A percentile compares a stretch with the other conserved stretches of the same genome.
phyloP scores from a whole-genome alignment of 2,797 vertebrate species.

The Urocyon cinereoargenteus region DNA sequence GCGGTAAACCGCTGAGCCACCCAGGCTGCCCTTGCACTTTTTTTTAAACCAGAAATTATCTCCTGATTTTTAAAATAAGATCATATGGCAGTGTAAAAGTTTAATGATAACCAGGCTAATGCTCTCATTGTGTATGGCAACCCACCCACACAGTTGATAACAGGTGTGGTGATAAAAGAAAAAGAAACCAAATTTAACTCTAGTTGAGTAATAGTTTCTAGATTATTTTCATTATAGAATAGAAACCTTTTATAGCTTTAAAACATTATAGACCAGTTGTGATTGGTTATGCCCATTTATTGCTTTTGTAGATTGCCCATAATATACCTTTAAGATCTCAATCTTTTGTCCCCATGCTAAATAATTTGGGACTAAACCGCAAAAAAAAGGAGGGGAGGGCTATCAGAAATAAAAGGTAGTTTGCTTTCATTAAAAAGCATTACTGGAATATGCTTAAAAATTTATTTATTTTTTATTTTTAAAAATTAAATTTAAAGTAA shows the following conservation, averaged over 20 bases:
- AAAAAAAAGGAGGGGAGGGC: too few species aligned
- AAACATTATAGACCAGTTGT: background rate
- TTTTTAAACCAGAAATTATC: background rate
- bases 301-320: background rate
- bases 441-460: background rate
- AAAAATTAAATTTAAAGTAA: background rate
- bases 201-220: slow-evolving; percentile 18
- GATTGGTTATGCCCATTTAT: background rate
- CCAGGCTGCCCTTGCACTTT: too few species aligned
- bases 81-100: background rate
- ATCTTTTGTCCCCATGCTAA: background rate
- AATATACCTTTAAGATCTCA: background rate
- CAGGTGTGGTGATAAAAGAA: slow-evolving; percentile 27
- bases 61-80: slow-evolving; percentile 57
- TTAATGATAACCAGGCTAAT: background rate
- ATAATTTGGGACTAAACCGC: background rate
- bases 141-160: background rate
- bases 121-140: background rate
- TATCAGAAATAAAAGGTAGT: background rate
- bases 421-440: background rate
- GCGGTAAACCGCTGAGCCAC: too few species aligned
- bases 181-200: slow-evolving; percentile 28
- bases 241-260: slow-evolving; percentile 20
- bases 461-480: background rate
- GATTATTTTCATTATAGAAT: slow-evolving; percentile 15